Evolutionary conservation across 2,113 vertebrate species (phyloP).

Genomic region (Mobula birostris): DNA sequence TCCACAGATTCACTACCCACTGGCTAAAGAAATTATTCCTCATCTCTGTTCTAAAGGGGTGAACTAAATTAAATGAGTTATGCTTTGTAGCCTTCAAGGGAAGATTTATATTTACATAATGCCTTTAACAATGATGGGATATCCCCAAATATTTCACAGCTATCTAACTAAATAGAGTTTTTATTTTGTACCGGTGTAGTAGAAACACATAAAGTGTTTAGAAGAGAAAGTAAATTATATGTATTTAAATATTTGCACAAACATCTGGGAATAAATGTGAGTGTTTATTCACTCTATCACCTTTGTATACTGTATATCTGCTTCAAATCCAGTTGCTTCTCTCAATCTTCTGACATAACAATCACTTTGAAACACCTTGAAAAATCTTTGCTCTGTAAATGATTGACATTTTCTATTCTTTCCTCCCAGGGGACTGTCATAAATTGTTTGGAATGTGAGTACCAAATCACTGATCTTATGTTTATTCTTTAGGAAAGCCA

Average conservation of each 20-base stretch:
- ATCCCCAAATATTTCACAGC: neutral
- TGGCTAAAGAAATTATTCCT: too few relatives aligned
- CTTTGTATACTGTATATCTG: neutral
- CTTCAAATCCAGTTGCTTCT: neutral
- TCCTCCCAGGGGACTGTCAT: neutral
- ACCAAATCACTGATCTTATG: neutral
- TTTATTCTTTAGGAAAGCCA: constrained; percentile 4
- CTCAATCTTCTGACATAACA: constrained; percentile 1
- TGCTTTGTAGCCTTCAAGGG: neutral
- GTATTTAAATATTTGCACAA: neutral
- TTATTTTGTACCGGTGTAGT: neutral
- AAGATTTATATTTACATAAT: neutral
- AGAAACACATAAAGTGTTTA: neutral
- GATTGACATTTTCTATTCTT: constrained; percentile 2
- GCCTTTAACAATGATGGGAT: neutral
- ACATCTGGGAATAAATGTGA: neutral
- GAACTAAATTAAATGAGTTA: neutral
- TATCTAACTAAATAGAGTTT: neutral
- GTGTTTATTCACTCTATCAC: neutral
- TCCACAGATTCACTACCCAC: too few relatives aligned
- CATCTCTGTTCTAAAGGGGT: too few relatives aligned
- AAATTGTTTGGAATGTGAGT: constrained; percentile 20
- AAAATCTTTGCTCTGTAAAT: neutral
- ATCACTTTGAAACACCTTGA: constrained; percentile 20
- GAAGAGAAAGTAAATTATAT: neutral